These are phyloP conservation scores for Halichoerus grypus DNA, from an alignment of 2,113 vertebrate genomes.

Conservation along the genomic window DNA sequence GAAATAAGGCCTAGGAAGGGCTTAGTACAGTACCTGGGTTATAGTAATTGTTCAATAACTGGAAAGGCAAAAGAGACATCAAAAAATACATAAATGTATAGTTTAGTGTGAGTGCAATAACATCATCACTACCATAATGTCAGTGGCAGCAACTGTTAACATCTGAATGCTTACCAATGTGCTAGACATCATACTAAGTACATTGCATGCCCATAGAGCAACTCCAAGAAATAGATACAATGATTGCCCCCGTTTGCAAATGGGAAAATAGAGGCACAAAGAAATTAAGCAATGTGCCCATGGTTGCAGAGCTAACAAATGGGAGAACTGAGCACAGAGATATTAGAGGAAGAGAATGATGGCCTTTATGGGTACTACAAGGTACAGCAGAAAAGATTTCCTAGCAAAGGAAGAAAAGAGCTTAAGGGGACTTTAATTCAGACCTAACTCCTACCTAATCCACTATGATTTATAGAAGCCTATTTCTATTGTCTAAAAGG, in stretches of 20 bases:
- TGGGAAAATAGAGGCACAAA: neutral
- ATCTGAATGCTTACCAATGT: neutral
- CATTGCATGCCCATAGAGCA: neutral
- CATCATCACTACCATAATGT: neutral
- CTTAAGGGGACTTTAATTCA: neutral
- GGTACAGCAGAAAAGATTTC: slow-evolving; percentile 8
- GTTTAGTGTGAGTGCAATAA: neutral
- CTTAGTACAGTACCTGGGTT: neutral
- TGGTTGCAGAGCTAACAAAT: neutral
- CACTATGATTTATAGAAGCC: neutral
- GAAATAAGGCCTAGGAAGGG: slow-evolving; percentile 1
- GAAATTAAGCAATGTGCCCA: neutral
- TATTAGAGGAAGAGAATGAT: neutral
- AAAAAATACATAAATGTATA: neutral
- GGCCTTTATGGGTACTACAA: neutral
- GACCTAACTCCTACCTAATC: neutral
- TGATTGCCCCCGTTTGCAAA: neutral
- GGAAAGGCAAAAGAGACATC: neutral
- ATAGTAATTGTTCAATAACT: neutral
- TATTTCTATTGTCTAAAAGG: neutral
- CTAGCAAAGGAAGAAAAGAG: neutral
- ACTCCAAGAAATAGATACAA: neutral
- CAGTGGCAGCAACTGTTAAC: neutral
- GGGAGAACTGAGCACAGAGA: neutral
- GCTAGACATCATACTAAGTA: neutral